Conservation (phyloP, 1,140 invertebrate species). For the Plutomurus gul region DNA sequence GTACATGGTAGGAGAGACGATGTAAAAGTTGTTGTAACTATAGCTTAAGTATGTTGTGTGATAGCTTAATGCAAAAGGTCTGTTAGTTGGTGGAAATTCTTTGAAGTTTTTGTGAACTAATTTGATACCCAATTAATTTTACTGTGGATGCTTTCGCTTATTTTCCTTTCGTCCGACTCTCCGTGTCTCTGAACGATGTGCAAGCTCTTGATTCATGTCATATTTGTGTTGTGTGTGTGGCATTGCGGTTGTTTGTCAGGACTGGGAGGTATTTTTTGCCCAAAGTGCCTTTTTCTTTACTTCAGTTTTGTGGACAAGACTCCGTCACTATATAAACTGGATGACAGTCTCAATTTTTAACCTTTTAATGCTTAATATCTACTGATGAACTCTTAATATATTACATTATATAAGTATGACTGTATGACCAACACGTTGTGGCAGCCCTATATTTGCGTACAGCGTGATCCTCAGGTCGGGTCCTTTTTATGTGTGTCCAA, state of each 20-base stretch:
- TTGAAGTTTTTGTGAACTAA: constrained; percentile 8
- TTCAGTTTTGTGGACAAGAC: too few species aligned
- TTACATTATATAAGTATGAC: too few species aligned
- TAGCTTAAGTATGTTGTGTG: neutral
- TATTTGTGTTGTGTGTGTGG: neutral
- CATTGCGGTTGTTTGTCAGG: neutral
- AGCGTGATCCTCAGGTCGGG: too few species aligned
- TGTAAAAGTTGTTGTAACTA: neutral
- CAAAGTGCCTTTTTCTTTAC: neutral
- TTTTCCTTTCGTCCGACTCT: neutral
- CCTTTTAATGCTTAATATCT: too few species aligned
- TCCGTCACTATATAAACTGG: too few species aligned
- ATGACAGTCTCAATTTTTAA: too few species aligned
- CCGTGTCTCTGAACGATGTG: too few species aligned
- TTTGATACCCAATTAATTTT: constrained; percentile 41
- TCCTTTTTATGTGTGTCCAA: too few species aligned
- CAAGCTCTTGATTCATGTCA: neutral
- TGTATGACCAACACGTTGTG: too few species aligned
- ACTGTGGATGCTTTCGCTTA: neutral
- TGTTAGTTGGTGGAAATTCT: neutral
- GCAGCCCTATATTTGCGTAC: too few species aligned
- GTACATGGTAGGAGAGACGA: neutral
- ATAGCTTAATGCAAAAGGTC: constrained; percentile 23
- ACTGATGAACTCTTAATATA: too few species aligned
- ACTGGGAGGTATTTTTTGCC: constrained; percentile 18